Base-by-base conservation (phyloP, 2,888 invertebrate species). In the Drosophila neonasuta region DNA sequence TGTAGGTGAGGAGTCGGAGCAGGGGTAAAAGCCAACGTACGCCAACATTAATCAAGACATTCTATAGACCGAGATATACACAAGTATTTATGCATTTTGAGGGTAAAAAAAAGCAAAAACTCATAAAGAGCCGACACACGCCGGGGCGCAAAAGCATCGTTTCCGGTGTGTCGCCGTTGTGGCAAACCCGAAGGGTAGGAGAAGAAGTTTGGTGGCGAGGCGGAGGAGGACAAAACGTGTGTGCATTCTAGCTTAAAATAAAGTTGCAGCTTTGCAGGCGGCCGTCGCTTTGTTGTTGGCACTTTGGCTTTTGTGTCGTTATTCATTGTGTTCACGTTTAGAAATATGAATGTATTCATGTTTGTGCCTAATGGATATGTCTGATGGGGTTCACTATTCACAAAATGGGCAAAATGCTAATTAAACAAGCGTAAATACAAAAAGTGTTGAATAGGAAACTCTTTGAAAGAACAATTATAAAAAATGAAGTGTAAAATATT, bases 241-340 rank as follows among this genome's bases (percentile, higher is more conserved):
- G 87, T 84, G 85, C 82, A 83, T 85, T 83, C 78, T 86, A 85
- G 87, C 87, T 81, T 86, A 78, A 83, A 83, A 84, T 85, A 79
- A 86, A 86, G 80, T 83, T 86, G 85, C 85, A 83, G 77, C 77
- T 68, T 68, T 72, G 72, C 68, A 24, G 59, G 49, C 50, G 51
- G 57, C 58, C 34, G 56, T 46, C 45, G 61, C 62, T 41, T 44
- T 77, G 77, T 77, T 74, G 71, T 62, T 77, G 76, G 64, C 71
- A 75, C 68, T 65, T 79, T 81, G 77, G 70, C 73, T 85, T 82
- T 79, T 86, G 82, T 80, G 87, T 88, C 83, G 83, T 86, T 86
- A 78, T 84, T 89, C 89, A 88, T 89, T 88, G 81, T 76, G 74
- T 74, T 82, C 74, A 68, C 65, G 48, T 56, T 63, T 52, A 66